Base-by-base conservation (phyloP, 37 sponge, comb jelly and placozoan species). In the Petrosia ficiformis region DNA sequence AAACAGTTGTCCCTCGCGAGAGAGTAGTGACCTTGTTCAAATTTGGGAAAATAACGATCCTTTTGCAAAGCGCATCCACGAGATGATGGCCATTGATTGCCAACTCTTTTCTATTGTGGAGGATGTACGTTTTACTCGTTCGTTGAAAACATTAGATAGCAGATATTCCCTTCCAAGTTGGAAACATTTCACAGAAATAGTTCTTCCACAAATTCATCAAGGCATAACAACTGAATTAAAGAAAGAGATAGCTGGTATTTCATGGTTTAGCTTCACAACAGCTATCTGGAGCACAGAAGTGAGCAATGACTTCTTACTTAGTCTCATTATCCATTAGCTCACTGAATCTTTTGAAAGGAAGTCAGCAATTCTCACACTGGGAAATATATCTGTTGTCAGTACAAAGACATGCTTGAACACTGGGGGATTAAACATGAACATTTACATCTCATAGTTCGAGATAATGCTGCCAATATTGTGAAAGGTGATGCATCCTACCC, bases 51-150 rank as follows among this genome's bases (percentile, higher is more conserved):
- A 65, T 75, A 59, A 75, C 31, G 76, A 75, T 75, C 29, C 64
- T 36, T 38, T 60, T 68, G 76, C 76, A 14, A 69, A 37, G 76
- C 61, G 31, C 10, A 75, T 75, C 39, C 76, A 75, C 64, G 76
- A 68, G 33, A 68, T 75, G 59, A 75, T 75, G 31, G 76, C 64
- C 1, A 5, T 24, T 68, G 65, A 75, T 75, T 37, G 4, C 34
- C 76, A 75, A 37, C 76, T 38, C 19, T 59, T 75, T 65, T 75
- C 76, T 65, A 3, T 75, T n/a, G 76, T 75, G 6, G 64, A 75
- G 60, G 60, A 75, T 14, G 4, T 29, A 2, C 64, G 76, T 3
- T 75, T 75, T 14, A 75, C 8, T 5, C 56, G 60, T 2, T 37
- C 64, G 35, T 65, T 75, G 8, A 75, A 26, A 5, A 37, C 25